Evolutionary conservation across 2,797 vertebrate species (phyloP), one percentile per base, ranked within the genome.

Genomic region (Enteromius afrohamiltoni): DNA sequence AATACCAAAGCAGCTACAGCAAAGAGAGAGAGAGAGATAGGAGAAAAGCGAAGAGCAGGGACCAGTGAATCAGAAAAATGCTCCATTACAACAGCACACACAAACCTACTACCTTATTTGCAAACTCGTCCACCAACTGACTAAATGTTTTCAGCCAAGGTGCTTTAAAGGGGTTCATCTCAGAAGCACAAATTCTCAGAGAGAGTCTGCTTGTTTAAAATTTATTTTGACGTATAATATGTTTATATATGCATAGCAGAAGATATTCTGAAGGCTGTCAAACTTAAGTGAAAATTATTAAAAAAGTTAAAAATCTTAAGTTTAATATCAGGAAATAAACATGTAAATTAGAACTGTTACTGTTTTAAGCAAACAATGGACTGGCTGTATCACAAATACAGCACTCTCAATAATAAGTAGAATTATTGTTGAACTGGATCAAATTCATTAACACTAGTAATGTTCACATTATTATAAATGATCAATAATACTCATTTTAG

Each of bases 1-100:
- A 80, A 85, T 76, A 74, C 37, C 64, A 74, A 65, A 77, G 55
- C 81, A 64, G 81, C 64, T 45, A 74, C 23, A 67, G 77, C 5
- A 19, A 31, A 26, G 29, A 53, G 37, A 10, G 10, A 16, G 16
- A 69, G 21, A 80, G 29, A 55, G 74, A n/a, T n/a, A 53, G 58
- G 11, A 17, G 29, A 29, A 13, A 29, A 23, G 68, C 10, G 45
- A 69, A 64, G 21, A 73, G n/a, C 47, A 37, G 42, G 23, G n/a
- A 65, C 8, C n/a, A 70, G 13, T 26, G n/a, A 62, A 42, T 6
- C 19, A 64, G 40, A 80, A 74, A 69, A 62, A 60, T 51, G 21
- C 21, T 37, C 29, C 2, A 37, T 6, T 74, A 60, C 55, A 82
- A 37, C 11, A 51, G 47, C 31, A 51, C 40, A 64, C 23, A 49